Conservation (phyloP, 2,113 vertebrate species). For the Chelonoidis abingdonii region DNA sequence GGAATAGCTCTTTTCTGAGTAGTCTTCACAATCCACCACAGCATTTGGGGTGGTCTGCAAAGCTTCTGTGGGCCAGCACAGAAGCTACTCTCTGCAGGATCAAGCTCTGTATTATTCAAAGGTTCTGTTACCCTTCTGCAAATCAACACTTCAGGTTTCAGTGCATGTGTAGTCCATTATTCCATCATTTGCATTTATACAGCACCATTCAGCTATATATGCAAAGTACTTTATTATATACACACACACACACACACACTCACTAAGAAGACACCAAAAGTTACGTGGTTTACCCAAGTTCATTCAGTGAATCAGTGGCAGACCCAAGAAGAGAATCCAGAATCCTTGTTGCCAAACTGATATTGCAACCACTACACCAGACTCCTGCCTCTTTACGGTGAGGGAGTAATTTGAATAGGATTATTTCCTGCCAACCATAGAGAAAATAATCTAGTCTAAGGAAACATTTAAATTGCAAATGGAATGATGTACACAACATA, state of each 20-base stretch:
- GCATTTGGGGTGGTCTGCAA: neutral
- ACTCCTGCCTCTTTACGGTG: neutral
- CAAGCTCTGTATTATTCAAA: neutral
- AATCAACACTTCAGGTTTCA: neutral
- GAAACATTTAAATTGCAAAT: slow-evolving; percentile 37
- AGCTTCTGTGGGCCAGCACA: neutral
- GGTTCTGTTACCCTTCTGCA: neutral
- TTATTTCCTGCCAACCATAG: neutral
- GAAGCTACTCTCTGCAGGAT: neutral
- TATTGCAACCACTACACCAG: neutral
- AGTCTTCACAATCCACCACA: neutral
- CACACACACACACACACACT: neutral
- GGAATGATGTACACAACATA: slow-evolving; percentile 21
- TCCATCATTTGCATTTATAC: neutral
- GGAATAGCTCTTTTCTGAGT: neutral
- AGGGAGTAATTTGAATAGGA: neutral
- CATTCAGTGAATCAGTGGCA: neutral
- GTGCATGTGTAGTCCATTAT: neutral
- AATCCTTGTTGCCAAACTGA: neutral
- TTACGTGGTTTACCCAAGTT: neutral
- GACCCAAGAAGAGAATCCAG: neutral
- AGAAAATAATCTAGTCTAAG: neutral
- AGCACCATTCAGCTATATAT: neutral
- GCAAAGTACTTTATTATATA: neutral
- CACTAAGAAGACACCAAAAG: neutral